Evolutionary conservation across 2,113 vertebrate species (phyloP).

Genomic region (Deroptyus accipitrinus): DNA sequence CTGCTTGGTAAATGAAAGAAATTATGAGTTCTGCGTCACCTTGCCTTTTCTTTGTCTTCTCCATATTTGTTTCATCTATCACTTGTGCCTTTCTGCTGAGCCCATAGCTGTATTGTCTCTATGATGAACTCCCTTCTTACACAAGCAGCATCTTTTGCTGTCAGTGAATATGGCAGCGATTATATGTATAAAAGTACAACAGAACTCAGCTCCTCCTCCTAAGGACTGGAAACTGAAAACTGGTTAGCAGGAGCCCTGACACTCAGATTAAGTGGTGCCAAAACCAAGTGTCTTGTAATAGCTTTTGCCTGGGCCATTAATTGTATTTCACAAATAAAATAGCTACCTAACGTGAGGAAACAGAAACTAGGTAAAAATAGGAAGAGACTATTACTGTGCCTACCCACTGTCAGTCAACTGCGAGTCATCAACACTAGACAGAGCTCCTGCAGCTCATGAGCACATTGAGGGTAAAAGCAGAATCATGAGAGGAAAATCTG

Average conservation of each 20-base stretch:
- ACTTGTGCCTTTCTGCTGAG: not conserved
- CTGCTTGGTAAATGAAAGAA: not conserved
- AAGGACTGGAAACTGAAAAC: not conserved
- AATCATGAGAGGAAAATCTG: not conserved
- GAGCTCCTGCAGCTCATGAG: not conserved
- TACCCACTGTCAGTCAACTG: not conserved
- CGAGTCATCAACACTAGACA: not conserved
- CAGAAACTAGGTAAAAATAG: not conserved
- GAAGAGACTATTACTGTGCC: not conserved
- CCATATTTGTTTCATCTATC: not conserved
- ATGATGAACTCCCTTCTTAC: not conserved
- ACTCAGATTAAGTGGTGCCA: not conserved
- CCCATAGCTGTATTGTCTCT: not conserved
- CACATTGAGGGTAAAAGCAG: not conserved
- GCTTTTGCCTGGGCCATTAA: not conserved
- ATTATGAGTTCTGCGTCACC: not conserved
- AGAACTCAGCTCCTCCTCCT: not conserved
- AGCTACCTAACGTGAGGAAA: not conserved
- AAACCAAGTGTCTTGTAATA: not conserved
- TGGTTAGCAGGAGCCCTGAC: not conserved
- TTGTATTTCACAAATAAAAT: not conserved
- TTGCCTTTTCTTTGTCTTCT: not conserved
- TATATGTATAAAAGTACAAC: not conserved
- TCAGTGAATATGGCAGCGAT: not conserved
- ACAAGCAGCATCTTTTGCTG: not conserved